Base-by-base conservation (phyloP, 2,113 vertebrate species). In the Pelobates fuscus region DNA sequence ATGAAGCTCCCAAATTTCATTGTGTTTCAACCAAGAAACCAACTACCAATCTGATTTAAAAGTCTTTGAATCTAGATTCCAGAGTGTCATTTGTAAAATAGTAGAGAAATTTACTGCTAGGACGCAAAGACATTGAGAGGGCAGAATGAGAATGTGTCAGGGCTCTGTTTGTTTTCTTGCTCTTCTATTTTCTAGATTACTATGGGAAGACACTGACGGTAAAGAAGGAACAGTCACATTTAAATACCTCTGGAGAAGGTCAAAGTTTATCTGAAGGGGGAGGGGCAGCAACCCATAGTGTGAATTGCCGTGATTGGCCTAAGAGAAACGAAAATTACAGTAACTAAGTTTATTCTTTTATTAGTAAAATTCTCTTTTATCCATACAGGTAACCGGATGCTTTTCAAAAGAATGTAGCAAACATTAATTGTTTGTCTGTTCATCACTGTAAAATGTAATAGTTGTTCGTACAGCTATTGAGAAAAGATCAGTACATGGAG, bases 181-280 rank as follows among this genome's bases (percentile, higher is more conserved):
- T 77, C 21, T 77, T 77, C 55, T 77, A 68, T 77, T 32, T 77
- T 68, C 59, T 77, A 77, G 73, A 77, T 77, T 67, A 41, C 73
- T 77, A 61, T 77, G 73, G 73, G 57, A 77, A 77, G 73, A 68
- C 62, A 27, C 23, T 73, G 71, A 0, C 72, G 54, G 65, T 68
- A 77, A 77, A 77, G 73, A 77, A 77, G 73, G 73, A 77, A 60
- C 73, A 77, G 73, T 77, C 73, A 61, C 44, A 68, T 44, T 77
- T 77, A 77, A 77, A 24, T 68, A 68, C 73, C 65, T 68, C 73
- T 61, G 73, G 73, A 77, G 73, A 77, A 77, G 57, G 73, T 77
- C 73, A 77, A 77, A 77, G 55, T 77, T 32, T 77, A 77, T 68
- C 73, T 52, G 73, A 77, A 77, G 26, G 73, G 73, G 73, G 64